Percentiles rank a stretch among this genome's conserved stretches.
phyloP scores from a whole-genome alignment of 2,888 invertebrate species.

The Drosophila prostipennis region DNA sequence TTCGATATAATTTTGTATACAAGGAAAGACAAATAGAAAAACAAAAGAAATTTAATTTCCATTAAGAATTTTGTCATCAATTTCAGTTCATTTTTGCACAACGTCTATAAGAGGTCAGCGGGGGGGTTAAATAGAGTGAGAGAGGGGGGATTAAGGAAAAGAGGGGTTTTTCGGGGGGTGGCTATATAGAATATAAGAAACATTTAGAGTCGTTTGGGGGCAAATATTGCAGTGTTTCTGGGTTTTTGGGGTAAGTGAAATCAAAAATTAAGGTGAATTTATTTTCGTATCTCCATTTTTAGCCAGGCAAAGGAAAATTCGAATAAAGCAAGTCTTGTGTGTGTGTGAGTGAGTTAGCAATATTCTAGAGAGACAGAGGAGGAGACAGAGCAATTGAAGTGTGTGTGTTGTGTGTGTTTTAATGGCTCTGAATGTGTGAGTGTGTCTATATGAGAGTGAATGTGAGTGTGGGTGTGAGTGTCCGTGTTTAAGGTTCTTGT shows the following conservation, averaged over 20 bases:
- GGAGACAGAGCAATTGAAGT: conserved; percentile 63
- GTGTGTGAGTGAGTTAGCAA: conserved; percentile 39
- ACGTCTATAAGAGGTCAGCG: conserved; percentile 31
- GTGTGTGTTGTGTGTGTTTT: conserved; percentile 21
- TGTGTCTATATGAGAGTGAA: conserved; percentile 48
- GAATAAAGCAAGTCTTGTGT: conserved; percentile 66
- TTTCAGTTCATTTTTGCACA: conserved; percentile 47
- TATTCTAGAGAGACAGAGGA: conserved; percentile 49
- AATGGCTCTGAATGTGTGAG: conserved; percentile 9
- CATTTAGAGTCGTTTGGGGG: conserved; percentile 31
- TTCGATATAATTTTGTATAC: conserved; percentile 53
- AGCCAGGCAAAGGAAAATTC: conserved; percentile 66
- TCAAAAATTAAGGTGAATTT: conserved; percentile 54
- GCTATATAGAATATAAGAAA: conserved; percentile 20
- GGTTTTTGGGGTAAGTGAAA: conserved; percentile 51
- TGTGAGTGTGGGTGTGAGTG: conserved; percentile 51
- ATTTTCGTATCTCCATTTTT: conserved; percentile 48
- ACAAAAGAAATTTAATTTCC: conserved; percentile 57
- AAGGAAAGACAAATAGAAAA: conserved; percentile 61
- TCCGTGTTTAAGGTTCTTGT: conserved; percentile 35
- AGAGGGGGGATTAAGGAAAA: neutral
- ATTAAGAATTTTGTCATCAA: conserved; percentile 62
- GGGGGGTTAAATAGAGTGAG: neutral
- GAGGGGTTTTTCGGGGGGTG: conserved; percentile 5
- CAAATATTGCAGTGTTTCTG: conserved; percentile 32